Evolutionary conservation across 2,113 vertebrate genomes (phyloP), one percentile per base, ranked within the genome.

Genomic region (Promerops cafer): DNA sequence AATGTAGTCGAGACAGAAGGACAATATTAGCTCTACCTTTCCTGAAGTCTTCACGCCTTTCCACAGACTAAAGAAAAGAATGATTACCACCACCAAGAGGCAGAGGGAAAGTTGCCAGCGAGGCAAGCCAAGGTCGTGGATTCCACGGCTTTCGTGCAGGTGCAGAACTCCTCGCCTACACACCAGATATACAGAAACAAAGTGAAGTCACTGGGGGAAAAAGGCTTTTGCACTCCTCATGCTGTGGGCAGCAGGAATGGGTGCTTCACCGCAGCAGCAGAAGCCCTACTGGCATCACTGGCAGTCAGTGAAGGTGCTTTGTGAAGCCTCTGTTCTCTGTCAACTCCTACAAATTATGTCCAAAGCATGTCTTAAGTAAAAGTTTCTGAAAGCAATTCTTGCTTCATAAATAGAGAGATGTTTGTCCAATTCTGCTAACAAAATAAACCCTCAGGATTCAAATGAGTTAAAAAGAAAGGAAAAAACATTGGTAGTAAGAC

Each of bases 31-130:
- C 90, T 85, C 63, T 98, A 99, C 99, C 99, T 99, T 99, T 96
- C 99, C 99, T 13, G 99, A 99, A 13, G 99, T 99, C 97, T 99
- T 99, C 97, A 99, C 99, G 7, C 99, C 99, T 98, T 99, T 99
- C 99, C 99, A 99, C 69, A 99, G 97, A 96, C 99, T 99, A 96
- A 99, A 99, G 97, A 99, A 99, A 88, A 99, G 98, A 87, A 99
- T 98, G 90, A 99, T 97, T 61, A 99, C 98, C 23, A 99, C 99
- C 35, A 98, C 97, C 54, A 99, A 88, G 40, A 99, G 98, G 87
- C 99, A 99, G 71, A 99, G 94, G 18, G 96, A 79, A 50, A 99
- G 98, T 23, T 99, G 98, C 99, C 99, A 99, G 93, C 99, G 98
- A 24, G 99, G 99, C 61, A 98, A 85, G 37, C 99, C 99, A 47